Evolutionary conservation across 1,140 invertebrate genomes (phyloP).

Genomic region (Drosophila athabasca): DNA sequence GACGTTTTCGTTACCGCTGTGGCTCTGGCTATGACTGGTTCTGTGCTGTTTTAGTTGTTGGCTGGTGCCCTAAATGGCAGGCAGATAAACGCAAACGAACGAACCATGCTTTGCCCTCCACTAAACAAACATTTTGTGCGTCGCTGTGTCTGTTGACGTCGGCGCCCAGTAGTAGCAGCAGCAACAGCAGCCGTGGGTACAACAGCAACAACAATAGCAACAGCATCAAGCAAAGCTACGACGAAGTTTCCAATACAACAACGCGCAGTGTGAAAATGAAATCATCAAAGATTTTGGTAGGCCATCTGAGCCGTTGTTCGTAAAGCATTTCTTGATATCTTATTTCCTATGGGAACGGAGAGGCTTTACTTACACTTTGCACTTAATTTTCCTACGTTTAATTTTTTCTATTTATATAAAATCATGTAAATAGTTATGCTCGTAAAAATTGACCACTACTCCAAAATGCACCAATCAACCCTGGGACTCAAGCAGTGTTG

Average conservation of each 20-base stretch:
- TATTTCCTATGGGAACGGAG: background rate
- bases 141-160: slow-evolving; percentile 30
- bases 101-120: background rate
- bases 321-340: slow-evolving; percentile 1
- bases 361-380: slow-evolving; percentile 67
- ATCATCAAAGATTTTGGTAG: slow-evolving; percentile 67
- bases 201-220: slow-evolving; percentile 49
- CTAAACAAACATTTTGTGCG: slow-evolving; percentile 45
- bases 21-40: background rate
- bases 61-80: slow-evolving; percentile 15
- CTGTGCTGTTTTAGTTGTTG: slow-evolving; percentile 13
- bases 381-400: slow-evolving; percentile 64
- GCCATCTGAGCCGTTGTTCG: slow-evolving; percentile 2
- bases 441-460: slow-evolving; percentile 76
- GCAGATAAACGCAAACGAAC: slow-evolving; percentile 21
- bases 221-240: slow-evolving; percentile 65
- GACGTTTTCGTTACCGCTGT: slow-evolving; percentile 15
- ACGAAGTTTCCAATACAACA: slow-evolving; percentile 81
- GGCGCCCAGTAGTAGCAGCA: slow-evolving; percentile 53
- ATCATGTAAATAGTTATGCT: slow-evolving; percentile 73
- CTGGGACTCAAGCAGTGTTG: slow-evolving; percentile 58
- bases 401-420: slow-evolving; percentile 77
- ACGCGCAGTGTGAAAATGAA: slow-evolving; percentile 71
- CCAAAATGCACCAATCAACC: slow-evolving; percentile 71
- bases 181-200: slow-evolving; percentile 27